Evolutionary conservation across 2,113 vertebrate genomes (phyloP), one percentile per base, ranked within the genome.

Genomic region (Neopipo cinnamomea): DNA sequence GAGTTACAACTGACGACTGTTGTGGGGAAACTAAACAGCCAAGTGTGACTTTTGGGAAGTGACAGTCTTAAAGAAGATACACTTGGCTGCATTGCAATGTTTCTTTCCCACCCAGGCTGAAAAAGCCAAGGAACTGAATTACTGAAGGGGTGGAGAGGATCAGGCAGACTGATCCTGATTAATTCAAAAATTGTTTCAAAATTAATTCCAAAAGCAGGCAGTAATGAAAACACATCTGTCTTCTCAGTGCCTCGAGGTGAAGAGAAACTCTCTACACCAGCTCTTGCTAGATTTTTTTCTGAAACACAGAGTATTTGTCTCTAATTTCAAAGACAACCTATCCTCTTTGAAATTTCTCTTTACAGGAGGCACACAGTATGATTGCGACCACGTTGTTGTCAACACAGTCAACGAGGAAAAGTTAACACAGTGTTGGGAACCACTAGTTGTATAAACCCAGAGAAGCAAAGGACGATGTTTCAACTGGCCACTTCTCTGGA

Each of bases 301-400:
- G 67, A 80, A 77, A 37, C 59, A 23, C 8, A 5, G 16, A 47
- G 11, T 46, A 25, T 23, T 2, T 7, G 10, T 70, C 78, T 93
- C 33, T 53, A 24, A 21, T 25, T 61, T 56, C 27, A 71, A 49
- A 72, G 46, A 31, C 80, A 83, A 92, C 18, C 49, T 50, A 9
- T 5, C 9, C 17, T 67, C 19, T 85, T 11, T 44, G 52, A 65
- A 55, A n/a, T 93, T 68, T 95, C 41, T 77, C 76, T 97, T 88
- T 89, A 17, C 96, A 99, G 99, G 99, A 35, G 99, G 99, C 6
- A 74, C 97, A 14, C 99, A 99, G 37, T 99, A 99, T 17, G 99
- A 99, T 89, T 98, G 98, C 8, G 98, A 98, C 91, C 99, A 99
- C 55, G 97, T 99, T 16, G 98, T 99, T 79, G 98, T 99, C 82